Evolutionary conservation across 2,797 vertebrate genomes (phyloP).

Genomic region (Crocodylus rhombifer): DNA sequence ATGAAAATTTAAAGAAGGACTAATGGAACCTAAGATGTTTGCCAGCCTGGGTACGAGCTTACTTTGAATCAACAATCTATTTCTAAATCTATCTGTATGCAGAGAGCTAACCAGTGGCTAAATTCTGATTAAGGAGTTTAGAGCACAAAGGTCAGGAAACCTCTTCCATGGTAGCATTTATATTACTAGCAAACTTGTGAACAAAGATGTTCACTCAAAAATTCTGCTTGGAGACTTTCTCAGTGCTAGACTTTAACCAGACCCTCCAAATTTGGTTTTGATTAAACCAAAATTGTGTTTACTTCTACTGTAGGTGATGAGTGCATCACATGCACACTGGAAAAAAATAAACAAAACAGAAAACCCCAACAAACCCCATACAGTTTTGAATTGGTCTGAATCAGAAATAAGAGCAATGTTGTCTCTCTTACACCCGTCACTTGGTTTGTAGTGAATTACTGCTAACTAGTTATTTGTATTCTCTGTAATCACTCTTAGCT

Average conservation of each 20-base stretch:
- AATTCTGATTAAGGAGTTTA: background rate
- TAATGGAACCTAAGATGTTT: background rate
- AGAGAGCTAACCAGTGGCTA: background rate
- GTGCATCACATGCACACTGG: background rate
- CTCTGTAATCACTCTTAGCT: too few species aligned
- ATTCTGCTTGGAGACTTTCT: background rate
- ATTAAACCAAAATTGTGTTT: background rate
- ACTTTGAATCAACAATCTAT: background rate
- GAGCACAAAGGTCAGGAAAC: background rate
- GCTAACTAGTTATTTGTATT: too few species aligned
- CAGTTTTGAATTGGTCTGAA: too few species aligned
- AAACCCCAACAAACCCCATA: too few species aligned
- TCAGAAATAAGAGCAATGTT: too few species aligned
- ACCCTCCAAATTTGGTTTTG: background rate
- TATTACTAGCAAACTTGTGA: too few species aligned
- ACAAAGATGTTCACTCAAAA: background rate
- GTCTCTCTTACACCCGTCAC: too few species aligned
- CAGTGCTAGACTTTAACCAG: background rate
- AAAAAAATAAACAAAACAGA: background rate
- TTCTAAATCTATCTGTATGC: conserved; percentile 19
- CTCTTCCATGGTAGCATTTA: background rate
- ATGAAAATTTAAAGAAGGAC: background rate
- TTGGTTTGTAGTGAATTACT: too few species aligned
- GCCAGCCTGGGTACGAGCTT: background rate
- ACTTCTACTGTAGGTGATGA: background rate